Base-by-base conservation (phyloP, 92 coral and sea anemone genomes). In the Epizoanthus stellaris region DNA sequence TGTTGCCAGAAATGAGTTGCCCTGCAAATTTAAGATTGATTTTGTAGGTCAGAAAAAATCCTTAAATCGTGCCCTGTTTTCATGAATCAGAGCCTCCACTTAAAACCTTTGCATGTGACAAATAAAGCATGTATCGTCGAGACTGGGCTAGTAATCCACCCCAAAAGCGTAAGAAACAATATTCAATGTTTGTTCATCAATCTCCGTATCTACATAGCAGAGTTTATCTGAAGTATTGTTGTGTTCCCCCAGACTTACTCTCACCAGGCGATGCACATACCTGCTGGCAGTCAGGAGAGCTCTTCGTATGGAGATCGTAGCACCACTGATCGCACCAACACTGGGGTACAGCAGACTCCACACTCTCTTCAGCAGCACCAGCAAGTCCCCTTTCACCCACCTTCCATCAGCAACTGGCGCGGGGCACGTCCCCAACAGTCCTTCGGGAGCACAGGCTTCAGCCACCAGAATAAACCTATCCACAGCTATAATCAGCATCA, bases 261-360 rank as follows among this genome's bases (percentile, higher is more conserved):
- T 6, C 83, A 63, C 56, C 83, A 79, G 72, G 19, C 83, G 4
- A 20, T 79, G 71, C 83, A 79, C 83, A 79, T 79, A 3, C 83
- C 83, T 21, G 36, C 72, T 19, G 83, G 21, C 0, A 79, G 83
- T 64, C 83, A 79, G 72, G 83, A 79, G 73, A 45, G 72, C 19
- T 3, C 83, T 17, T 63, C 83, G 0, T 79, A 79, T 25, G 61
- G 59, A 19, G 83, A 79, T 14, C 83, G 83, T 6, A 64, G 5
- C 40, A 63, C 36, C 11, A 13, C 62, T 0, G 83, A 79, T 42
- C 58, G 83, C 2, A 10, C 73, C 4, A 79, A 43, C 72, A 63
- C 83, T 20, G 61, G 71, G 45, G 83, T 79, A 20, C 83, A 79
- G 40, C 83, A 79, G 83, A 42, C 60, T 39, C 40, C 72, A 11